Conservation (phyloP, 2,797 vertebrate species). For the Pangasius mekongensis region DNA sequence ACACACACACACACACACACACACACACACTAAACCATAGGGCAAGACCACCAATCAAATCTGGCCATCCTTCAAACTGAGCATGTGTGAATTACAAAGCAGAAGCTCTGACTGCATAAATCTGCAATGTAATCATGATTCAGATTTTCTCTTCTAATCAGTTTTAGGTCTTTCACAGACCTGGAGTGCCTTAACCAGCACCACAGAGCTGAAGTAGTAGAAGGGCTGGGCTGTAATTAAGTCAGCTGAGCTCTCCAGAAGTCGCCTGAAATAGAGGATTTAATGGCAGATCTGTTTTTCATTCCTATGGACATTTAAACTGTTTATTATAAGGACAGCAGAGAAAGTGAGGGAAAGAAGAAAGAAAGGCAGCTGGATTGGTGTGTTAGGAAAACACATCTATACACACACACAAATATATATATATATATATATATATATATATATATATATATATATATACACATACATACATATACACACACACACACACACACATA, state of each 20-base stretch:
- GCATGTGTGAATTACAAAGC: constrained; percentile 6
- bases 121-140: constrained; percentile 18
- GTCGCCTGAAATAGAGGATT: constrained; percentile 20
- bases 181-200: background rate
- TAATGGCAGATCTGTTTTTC: constrained; percentile 32
- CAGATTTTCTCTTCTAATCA: constrained; percentile 13
- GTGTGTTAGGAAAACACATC: background rate
- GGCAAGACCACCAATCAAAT: background rate
- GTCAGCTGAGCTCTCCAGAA: constrained; percentile 31
- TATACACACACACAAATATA: background rate
- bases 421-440: background rate
- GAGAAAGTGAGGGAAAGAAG: background rate
- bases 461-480: no score
- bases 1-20: no score
- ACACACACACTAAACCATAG: background rate
- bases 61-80: constrained; percentile 2
- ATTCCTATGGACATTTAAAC: constrained; percentile 19
- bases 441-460: no score
- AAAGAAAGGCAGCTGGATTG: background rate
- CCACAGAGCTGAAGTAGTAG: constrained; percentile 18
- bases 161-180: background rate
- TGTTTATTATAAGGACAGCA: background rate
- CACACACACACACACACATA: no score
- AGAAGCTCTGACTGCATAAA: constrained; percentile 2
- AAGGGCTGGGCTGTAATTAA: constrained; percentile 40